A percentile compares a stretch with the other conserved stretches of the same genome.
Conservation (phyloP, 2,113 vertebrate genomes). For the Pseudonaja textilis region DNA sequence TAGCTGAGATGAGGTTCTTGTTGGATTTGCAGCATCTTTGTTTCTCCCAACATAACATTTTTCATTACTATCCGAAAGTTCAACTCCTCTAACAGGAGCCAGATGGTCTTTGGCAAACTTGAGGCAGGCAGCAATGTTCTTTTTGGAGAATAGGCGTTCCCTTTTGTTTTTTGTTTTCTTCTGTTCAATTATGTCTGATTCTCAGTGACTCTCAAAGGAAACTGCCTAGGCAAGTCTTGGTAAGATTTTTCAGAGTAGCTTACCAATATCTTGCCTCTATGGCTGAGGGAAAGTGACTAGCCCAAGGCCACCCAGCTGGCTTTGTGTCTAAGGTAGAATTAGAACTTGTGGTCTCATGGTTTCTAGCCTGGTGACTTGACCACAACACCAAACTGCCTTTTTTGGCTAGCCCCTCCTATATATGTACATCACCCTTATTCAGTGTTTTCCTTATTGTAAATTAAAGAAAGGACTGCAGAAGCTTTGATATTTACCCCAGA, state of each 20-base stretch:
- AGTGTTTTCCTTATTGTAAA: background rate
- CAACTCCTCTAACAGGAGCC: background rate
- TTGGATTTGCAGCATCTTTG: background rate
- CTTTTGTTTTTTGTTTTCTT: background rate
- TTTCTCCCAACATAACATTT: background rate
- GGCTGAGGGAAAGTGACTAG: background rate
- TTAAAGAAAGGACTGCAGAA: background rate
- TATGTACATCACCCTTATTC: background rate
- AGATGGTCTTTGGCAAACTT: background rate
- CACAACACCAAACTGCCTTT: background rate
- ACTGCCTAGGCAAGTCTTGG: background rate
- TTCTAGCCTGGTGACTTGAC: background rate
- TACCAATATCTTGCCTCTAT: background rate
- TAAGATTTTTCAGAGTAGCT: background rate
- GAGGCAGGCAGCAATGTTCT: background rate
- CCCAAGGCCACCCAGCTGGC: background rate
- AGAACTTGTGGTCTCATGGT: background rate
- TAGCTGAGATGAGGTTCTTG: background rate
- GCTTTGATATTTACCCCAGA: background rate
- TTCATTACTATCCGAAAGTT: background rate
- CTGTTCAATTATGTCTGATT: background rate
- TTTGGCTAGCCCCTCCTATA: background rate
- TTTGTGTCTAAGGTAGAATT: background rate
- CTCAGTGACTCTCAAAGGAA: background rate
- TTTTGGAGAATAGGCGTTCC: background rate